Evolutionary conservation across 1,140 invertebrate genomes (phyloP).

Genomic region (Hyposmocoma kahamanoa): DNA sequence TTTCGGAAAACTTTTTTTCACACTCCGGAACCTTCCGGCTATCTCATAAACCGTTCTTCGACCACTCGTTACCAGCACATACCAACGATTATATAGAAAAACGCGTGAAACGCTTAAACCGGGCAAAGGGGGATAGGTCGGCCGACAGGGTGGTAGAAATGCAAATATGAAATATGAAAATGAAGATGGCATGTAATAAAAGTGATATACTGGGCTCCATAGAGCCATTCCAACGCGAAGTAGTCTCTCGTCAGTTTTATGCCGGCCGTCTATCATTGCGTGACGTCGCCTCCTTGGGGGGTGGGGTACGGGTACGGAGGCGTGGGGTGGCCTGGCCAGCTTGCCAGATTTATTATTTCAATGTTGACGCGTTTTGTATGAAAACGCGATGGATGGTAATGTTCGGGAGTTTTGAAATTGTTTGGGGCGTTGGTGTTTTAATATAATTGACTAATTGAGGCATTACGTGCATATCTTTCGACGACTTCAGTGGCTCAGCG

Average conservation of each 20-base stretch:
- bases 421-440: too few species aligned
- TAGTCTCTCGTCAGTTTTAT: slow-evolving; percentile 73
- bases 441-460: too few species aligned
- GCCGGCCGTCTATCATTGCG: slow-evolving; percentile 65
- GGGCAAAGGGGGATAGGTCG: slow-evolving; percentile 15
- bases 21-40: too few species aligned
- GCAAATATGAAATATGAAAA: slow-evolving; percentile 77
- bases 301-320: slow-evolving; percentile 11
- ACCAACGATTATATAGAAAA: slow-evolving; percentile 58
- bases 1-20: too few species aligned
- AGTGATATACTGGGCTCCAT: slow-evolving; percentile 75
- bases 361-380: slow-evolving; percentile 46
- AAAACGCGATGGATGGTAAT: too few species aligned
- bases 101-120: slow-evolving; percentile 47
- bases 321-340: slow-evolving; percentile 14
- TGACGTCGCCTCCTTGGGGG: slow-evolving; percentile 54
- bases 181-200: slow-evolving; percentile 76
- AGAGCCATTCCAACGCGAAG: slow-evolving; percentile 68
- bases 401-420: too few species aligned
- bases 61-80: slow-evolving; percentile 29
- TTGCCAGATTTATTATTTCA: slow-evolving; percentile 53
- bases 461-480: too few species aligned
- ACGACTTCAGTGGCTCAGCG: too few species aligned
- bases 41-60: too few species aligned
- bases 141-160: slow-evolving; percentile 46